Evolutionary conservation across 2,113 vertebrate genomes (phyloP).

Genomic region (Antechinus flavipes): DNA sequence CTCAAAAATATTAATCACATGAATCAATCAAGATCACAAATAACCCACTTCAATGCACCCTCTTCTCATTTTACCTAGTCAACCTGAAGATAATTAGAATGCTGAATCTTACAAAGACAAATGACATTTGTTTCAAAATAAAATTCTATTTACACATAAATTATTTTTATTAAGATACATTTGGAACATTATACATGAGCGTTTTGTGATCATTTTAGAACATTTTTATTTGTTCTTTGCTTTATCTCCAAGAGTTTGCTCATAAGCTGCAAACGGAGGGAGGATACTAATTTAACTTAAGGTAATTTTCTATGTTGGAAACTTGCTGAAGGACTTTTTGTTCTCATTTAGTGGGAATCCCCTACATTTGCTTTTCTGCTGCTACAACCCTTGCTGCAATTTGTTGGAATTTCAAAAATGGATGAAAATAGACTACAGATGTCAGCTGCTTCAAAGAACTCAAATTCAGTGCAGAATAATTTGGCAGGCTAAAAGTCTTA

Average conservation of each 20-base stretch:
- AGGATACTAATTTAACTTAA: not conserved
- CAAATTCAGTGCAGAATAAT: not conserved
- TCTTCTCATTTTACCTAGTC: not conserved
- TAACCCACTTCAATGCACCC: not conserved
- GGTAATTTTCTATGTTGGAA: not conserved
- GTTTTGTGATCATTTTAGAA: not conserved
- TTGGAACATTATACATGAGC: not conserved
- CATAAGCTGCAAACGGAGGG: not conserved
- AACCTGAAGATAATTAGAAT: not conserved
- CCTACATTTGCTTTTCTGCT: not conserved
- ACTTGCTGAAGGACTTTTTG: not conserved
- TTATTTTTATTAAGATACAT: not conserved
- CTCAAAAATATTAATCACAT: not conserved
- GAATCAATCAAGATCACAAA: not conserved
- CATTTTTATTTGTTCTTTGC: not conserved
- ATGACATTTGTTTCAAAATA: not conserved
- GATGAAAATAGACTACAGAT: not conserved
- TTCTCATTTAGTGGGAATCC: not conserved
- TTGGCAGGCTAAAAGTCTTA: not conserved
- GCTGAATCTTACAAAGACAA: not conserved
- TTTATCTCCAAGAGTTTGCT: not conserved
- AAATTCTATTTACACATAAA: not conserved
- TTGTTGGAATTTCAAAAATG: not conserved
- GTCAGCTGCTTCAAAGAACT: not conserved
- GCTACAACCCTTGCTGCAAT: not conserved